Conservation (phyloP, 2,797 vertebrate genomes). For the Acanthurus lineatus region DNA sequence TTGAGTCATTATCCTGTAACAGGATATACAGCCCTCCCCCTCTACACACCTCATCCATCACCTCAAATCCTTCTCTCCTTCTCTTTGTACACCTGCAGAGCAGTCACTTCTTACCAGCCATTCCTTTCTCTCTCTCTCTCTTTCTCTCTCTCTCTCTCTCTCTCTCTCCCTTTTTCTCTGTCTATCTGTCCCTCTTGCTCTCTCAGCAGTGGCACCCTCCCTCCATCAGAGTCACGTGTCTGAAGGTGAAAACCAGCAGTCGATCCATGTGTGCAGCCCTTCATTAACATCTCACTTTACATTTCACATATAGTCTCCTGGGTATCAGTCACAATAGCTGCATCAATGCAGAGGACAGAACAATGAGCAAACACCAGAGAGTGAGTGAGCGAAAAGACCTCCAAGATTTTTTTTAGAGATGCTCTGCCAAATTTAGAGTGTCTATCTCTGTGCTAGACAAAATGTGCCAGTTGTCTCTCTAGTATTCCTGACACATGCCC, state of each 20-base stretch:
- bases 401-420: constrained; percentile 13
- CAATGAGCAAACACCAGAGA: background rate
- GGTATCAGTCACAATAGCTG: constrained; percentile 24
- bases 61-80: constrained; percentile 60
- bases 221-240: constrained; percentile 55
- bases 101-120: constrained; percentile 52
- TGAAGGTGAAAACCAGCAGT: constrained; percentile 73
- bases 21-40: constrained; percentile 75
- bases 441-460: constrained; percentile 21
- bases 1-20: constrained; percentile 81
- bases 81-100: constrained; percentile 70
- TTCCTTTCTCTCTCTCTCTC: constrained; percentile 17
- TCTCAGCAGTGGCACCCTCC: constrained; percentile 43
- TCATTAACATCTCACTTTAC: constrained; percentile 32
- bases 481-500: constrained; percentile 36
- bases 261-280: constrained; percentile 36
- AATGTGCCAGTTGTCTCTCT: constrained; percentile 30
- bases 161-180: constrained; percentile 23
- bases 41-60: constrained; percentile 42
- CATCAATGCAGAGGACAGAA: constrained; percentile 28
- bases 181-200: constrained; percentile 23
- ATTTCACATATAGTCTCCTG: constrained; percentile 27
- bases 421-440: constrained; percentile 33
- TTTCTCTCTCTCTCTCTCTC: constrained; percentile 1
- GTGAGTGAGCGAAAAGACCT: constrained; percentile 5